Conservation (phyloP, 2,113 vertebrate genomes). For the Sceloporus undulatus region DNA sequence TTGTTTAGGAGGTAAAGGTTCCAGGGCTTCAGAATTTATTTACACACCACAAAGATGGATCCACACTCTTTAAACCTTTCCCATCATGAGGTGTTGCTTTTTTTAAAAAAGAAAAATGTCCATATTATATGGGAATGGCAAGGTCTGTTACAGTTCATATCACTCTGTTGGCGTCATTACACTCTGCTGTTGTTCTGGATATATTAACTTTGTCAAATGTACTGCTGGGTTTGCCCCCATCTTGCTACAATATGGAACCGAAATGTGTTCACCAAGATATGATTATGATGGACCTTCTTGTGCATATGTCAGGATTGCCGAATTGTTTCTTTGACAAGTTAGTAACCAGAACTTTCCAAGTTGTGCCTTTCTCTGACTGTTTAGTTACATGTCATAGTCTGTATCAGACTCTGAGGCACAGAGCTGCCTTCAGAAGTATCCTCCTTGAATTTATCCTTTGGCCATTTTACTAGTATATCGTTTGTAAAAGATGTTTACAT, state of each 20-base stretch:
- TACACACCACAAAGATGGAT: conserved; percentile 16
- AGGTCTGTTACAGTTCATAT: background rate
- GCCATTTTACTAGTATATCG: background rate
- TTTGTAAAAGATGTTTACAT: background rate
- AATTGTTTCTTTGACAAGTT: background rate
- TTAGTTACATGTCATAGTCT: background rate
- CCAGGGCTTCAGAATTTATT: background rate
- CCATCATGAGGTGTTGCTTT: background rate
- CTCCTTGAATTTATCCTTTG: background rate
- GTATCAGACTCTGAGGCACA: background rate
- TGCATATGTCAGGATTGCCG: background rate
- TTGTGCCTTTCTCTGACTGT: background rate
- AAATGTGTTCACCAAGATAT: accelerated
- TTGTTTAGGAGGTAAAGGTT: conserved; percentile 16
- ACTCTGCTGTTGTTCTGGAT: background rate
- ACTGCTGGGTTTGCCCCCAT: background rate
- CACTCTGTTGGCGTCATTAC: background rate
- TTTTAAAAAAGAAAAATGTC: background rate
- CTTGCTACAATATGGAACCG: accelerated
- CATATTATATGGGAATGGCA: background rate
- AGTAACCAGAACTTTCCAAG: conserved; percentile 48
- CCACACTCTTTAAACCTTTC: conserved; percentile 15
- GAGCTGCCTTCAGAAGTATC: background rate
- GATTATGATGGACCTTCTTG: background rate
- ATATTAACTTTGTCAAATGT: conserved; percentile 13